Conservation (phyloP, 1,140 invertebrate genomes). For the Nasonia vitripennis region DNA sequence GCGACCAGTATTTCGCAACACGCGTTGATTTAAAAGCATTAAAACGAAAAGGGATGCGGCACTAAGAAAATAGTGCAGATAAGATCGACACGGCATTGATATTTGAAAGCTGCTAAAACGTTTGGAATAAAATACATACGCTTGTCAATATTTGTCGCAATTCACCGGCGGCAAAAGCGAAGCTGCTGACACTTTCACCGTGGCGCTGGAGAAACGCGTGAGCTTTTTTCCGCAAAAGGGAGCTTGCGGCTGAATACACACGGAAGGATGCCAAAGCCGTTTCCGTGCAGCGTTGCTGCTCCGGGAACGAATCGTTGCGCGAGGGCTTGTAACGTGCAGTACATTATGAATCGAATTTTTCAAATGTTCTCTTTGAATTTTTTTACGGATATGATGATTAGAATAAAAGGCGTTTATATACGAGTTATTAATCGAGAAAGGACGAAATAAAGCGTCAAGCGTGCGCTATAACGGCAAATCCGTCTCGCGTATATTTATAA, state of each 20-base stretch:
- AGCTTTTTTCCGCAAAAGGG: neutral
- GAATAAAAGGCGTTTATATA: too few relatives aligned
- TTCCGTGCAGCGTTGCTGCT: neutral
- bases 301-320: neutral
- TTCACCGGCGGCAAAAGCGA: neutral
- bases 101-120: slow-evolving; percentile 1
- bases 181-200: neutral
- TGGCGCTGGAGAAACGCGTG: too few relatives aligned
- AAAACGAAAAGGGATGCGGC: neutral
- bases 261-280: neutral
- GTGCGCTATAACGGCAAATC: too few relatives aligned
- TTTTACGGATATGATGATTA: too few relatives aligned
- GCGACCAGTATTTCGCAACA: too few relatives aligned
- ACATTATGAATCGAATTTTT: too few relatives aligned
- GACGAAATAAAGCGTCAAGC: too few relatives aligned
- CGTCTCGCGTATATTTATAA: too few relatives aligned
- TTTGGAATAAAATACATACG: neutral
- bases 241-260: neutral
- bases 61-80: neutral
- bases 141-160: neutral
- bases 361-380: too few relatives aligned
- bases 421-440: too few relatives aligned
- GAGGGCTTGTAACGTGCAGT: too few relatives aligned
- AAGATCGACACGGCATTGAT: neutral
- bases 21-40: neutral